Evolutionary conservation across 2,888 invertebrate genomes (phyloP).

Genomic region (Plebejus melissa): DNA sequence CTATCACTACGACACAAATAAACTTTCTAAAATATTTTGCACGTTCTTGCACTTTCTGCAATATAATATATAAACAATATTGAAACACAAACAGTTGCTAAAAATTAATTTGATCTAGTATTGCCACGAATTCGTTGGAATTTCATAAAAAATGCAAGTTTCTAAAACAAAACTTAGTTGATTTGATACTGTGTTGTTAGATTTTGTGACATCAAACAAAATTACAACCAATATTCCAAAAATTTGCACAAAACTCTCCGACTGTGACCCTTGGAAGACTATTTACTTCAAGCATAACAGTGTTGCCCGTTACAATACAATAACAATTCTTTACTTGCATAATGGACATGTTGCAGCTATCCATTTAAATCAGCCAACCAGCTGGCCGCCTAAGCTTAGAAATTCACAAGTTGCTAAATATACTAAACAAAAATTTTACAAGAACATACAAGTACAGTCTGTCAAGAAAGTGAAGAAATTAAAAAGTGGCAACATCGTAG

Average conservation of each 20-base stretch:
- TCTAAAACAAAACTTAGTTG: conserved; percentile 29
- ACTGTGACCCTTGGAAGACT: conserved; percentile 60
- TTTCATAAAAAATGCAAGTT: conserved; percentile 23
- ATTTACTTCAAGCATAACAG: conserved; percentile 44
- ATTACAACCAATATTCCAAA: conserved; percentile 60
- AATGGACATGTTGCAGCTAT: conserved; percentile 34
- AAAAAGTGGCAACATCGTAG: no score
- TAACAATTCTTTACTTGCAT: conserved; percentile 28
- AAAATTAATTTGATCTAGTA: neutral
- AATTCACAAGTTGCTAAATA: no score
- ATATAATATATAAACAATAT: conserved; percentile 16
- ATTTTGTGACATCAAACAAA: conserved; percentile 25
- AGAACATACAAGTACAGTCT: no score
- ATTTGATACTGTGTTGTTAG: conserved; percentile 7
- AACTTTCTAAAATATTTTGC: conserved; percentile 26
- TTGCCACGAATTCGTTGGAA: conserved; percentile 20
- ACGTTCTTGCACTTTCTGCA: conserved; percentile 21
- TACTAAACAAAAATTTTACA: no score
- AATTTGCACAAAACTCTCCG: conserved; percentile 47
- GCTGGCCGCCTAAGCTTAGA: no score
- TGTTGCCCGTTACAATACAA: conserved; percentile 26
- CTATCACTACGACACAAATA: conserved; percentile 67
- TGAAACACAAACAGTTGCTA: conserved; percentile 3
- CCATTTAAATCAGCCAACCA: neutral
- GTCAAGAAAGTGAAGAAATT: no score